Conservation (phyloP, 2,797 vertebrate species). For the Anguilla marmorata region DNA sequence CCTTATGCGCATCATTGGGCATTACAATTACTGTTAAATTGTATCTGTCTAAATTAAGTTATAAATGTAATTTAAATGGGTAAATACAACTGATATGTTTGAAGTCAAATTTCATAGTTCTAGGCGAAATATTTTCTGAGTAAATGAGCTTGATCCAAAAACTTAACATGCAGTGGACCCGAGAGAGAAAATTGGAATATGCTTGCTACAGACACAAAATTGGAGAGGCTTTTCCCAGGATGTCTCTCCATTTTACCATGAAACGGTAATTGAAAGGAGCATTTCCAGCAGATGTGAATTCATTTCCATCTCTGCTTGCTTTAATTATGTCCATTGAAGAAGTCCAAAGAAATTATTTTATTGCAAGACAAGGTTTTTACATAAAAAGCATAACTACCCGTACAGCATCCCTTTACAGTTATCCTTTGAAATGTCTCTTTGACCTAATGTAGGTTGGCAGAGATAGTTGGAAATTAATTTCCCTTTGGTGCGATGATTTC, state of each 20-base stretch:
- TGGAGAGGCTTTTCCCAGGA: not conserved
- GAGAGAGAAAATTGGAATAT: not conserved
- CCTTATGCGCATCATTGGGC: too few species aligned
- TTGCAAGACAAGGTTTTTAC: not conserved
- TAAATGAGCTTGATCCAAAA: too few species aligned
- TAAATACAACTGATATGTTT: too few species aligned
- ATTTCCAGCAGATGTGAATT: not conserved
- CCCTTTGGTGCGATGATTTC: not conserved
- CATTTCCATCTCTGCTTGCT: not conserved
- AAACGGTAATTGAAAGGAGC: not conserved
- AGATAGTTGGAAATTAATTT: not conserved
- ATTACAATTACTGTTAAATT: too few species aligned
- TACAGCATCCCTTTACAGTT: too few species aligned
- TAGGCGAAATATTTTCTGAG: too few species aligned
- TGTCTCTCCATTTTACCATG: not conserved
- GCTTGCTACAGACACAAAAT: not conserved
- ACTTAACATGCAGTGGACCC: too few species aligned
- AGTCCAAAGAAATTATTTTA: not conserved
- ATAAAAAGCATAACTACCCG: not conserved
- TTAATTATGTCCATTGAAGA: not conserved
- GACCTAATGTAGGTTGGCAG: not conserved
- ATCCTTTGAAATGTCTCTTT: not conserved
- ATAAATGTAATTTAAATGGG: too few species aligned
- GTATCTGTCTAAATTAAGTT: too few species aligned
- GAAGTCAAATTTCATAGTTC: too few species aligned